These are phyloP conservation scores for Cepphus grylle DNA, from an alignment of 2,113 vertebrate species.

Conservation along the genomic window DNA sequence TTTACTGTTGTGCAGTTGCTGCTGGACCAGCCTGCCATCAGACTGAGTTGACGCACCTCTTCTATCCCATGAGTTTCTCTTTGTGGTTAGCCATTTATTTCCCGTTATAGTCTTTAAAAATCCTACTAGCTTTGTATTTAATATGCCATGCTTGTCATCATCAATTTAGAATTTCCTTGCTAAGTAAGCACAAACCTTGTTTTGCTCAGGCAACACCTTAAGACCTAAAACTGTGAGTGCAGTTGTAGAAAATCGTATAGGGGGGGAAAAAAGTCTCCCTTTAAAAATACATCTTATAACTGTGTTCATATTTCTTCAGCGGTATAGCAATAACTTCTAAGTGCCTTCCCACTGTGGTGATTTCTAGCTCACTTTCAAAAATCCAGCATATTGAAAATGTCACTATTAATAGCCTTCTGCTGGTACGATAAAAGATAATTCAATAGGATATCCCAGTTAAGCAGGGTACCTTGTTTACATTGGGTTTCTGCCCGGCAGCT, in stretches of 20 bases:
- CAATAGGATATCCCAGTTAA: slow-evolving; percentile 25
- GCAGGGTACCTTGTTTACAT: slow-evolving; percentile 18
- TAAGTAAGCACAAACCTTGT: not conserved
- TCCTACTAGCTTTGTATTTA: not conserved
- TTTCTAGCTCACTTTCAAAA: slow-evolving; percentile 37
- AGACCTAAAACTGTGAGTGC: not conserved
- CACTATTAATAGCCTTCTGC: slow-evolving; percentile 29
- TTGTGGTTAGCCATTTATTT: not conserved
- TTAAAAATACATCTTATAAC: slow-evolving; percentile 22
- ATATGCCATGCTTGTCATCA: not conserved
- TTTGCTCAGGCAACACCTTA: not conserved
- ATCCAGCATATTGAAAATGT: not conserved
- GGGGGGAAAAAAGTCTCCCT: not conserved
- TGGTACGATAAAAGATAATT: slow-evolving; percentile 19
- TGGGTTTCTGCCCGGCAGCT: slow-evolving; percentile 30
- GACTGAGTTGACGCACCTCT: not conserved
- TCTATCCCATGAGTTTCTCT: not conserved
- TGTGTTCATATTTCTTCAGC: not conserved
- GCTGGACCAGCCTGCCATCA: fast-evolving
- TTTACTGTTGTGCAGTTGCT: not conserved
- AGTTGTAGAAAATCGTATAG: not conserved
- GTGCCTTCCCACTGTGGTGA: slow-evolving; percentile 8
- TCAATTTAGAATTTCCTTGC: not conserved
- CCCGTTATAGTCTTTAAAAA: not conserved
- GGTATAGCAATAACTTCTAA: not conserved